Conservation (phyloP, 2,888 invertebrate genomes). For the Drosophila imparisetae region DNA sequence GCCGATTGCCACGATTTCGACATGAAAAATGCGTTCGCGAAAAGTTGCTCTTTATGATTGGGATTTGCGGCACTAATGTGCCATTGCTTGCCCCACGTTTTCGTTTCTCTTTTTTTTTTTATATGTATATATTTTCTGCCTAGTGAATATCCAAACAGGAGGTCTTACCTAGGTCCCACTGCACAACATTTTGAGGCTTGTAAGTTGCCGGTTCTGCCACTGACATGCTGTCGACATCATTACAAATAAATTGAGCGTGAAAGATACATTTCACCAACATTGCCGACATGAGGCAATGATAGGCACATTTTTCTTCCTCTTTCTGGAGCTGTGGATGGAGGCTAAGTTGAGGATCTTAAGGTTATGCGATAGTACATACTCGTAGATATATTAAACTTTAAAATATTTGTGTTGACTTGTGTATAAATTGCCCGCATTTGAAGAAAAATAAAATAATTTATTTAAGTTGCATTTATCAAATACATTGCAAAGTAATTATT, state of each 20-base stretch:
- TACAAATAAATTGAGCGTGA: conserved; percentile 79
- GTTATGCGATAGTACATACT: not conserved
- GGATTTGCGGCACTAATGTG: conserved; percentile 76
- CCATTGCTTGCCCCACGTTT: conserved; percentile 55
- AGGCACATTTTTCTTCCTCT: conserved; percentile 40
- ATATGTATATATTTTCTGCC: conserved; percentile 24
- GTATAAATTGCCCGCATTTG: not conserved
- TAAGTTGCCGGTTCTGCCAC: conserved; percentile 37
- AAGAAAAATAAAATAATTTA: not conserved
- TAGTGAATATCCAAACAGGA: conserved; percentile 33
- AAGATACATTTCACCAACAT: conserved; percentile 73
- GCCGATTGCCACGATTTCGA: conserved; percentile 72
- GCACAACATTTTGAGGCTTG: conserved; percentile 34
- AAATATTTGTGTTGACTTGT: conserved; percentile 29
- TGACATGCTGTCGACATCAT: conserved; percentile 73
- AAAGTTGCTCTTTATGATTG: conserved; percentile 75
- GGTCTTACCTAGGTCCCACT: conserved; percentile 21
- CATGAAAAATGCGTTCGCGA: conserved; percentile 80
- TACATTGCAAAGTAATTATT: not conserved
- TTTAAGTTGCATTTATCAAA: not conserved
- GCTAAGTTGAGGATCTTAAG: not conserved
- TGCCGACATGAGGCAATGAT: conserved; percentile 59
- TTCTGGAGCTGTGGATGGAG: not conserved
- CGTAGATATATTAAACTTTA: conserved; percentile 31
- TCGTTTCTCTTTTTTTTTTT: not conserved